A percentile compares a stretch with the other conserved stretches of the same genome.
These are phyloP conservation scores for Habropoda laboriosa DNA, from an alignment of 1,140 invertebrate species.

Conservation along the genomic window DNA sequence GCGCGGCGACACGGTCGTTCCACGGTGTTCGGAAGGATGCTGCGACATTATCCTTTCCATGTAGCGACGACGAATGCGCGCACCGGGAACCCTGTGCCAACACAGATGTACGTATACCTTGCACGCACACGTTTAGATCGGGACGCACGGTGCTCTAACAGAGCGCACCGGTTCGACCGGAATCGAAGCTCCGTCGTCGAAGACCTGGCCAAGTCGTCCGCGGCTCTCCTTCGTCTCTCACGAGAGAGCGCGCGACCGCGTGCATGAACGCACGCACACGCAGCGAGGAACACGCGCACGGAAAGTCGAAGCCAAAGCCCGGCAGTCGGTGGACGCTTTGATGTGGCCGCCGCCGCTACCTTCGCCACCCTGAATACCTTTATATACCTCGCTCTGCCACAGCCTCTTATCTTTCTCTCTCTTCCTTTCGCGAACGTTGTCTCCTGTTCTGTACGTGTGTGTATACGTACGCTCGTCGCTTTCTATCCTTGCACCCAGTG, in stretches of 20 bases:
- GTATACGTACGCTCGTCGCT: not conserved
- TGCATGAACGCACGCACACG: constrained; percentile 51
- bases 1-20: constrained; percentile 62
- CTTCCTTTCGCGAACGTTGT: constrained; percentile 37
- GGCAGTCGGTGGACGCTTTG: constrained; percentile 74
- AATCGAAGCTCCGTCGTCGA: constrained; percentile 67
- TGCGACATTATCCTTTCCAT: constrained; percentile 64
- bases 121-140: constrained; percentile 54
- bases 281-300: constrained; percentile 54
- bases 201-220: constrained; percentile 34
- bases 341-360: constrained; percentile 75
- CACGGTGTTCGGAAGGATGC: constrained; percentile 61
- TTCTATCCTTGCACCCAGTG: constrained; percentile 14
- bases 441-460: no score
- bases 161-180: constrained; percentile 73
- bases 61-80: constrained; percentile 56
- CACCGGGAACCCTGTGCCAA: not conserved
- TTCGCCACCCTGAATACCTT: constrained; percentile 75
- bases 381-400: constrained; percentile 54
- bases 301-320: constrained; percentile 67
- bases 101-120: constrained; percentile 3
- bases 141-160: no score
- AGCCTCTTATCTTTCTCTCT: no score
- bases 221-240: constrained; percentile 57
- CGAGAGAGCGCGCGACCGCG: constrained; percentile 28